Conservation (phyloP, 2,113 vertebrate species). For the Euleptes europaea region DNA sequence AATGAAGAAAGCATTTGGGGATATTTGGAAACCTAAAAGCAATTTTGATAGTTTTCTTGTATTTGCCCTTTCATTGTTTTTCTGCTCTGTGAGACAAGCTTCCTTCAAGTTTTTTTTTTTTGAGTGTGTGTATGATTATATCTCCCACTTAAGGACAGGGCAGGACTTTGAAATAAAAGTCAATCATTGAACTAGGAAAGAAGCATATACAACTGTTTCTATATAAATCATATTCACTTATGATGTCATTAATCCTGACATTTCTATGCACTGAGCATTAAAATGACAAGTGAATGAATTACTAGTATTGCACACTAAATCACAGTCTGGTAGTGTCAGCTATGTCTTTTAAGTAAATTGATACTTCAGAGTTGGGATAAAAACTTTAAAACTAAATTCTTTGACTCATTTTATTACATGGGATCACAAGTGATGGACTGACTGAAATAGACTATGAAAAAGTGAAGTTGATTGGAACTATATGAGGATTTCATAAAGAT, state of each 20-base stretch:
- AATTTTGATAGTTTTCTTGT: background rate
- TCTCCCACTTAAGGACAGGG: background rate
- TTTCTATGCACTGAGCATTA: background rate
- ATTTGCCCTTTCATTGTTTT: background rate
- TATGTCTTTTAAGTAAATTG: background rate
- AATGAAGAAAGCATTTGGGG: background rate
- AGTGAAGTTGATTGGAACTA: conserved; percentile 21
- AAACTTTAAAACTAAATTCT: background rate
- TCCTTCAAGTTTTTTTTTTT: background rate
- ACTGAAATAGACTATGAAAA: conserved; percentile 59
- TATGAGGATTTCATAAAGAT: conserved; percentile 34
- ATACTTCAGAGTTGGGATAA: conserved; percentile 14
- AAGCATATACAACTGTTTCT: background rate
- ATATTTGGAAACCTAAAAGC: background rate
- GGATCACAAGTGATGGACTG: conserved; percentile 22
- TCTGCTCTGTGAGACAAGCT: background rate
- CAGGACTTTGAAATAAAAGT: background rate
- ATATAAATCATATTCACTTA: background rate
- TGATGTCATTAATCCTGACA: background rate
- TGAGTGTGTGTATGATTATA: background rate
- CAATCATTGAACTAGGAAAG: background rate
- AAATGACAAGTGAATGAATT: too few species aligned
- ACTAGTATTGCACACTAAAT: background rate
- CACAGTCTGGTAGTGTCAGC: background rate
- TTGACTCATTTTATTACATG: conserved; percentile 56